Base-by-base conservation (phyloP, 2,888 invertebrate genomes). In the Ophion ellenae region DNA sequence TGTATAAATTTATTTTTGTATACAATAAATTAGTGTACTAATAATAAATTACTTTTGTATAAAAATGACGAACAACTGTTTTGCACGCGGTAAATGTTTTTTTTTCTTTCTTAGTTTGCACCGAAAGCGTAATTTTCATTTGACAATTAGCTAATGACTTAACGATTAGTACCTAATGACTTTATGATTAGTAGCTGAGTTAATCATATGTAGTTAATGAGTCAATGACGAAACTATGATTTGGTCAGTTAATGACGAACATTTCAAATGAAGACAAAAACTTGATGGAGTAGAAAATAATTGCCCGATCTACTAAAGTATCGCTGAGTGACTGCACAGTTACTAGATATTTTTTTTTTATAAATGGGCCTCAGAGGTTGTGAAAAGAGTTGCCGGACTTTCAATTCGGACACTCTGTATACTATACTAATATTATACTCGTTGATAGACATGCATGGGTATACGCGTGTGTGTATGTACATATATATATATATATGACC, bases 401-500 rank as follows among this genome's bases (percentile, higher is more conserved):
- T 53, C 17, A 53, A 14, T 53, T 53, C 14, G 17, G 53, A 53
- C 53, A 14, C 53, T 53, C 53, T 53, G 53, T 53, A 53, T 53
- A 53, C 11, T 14, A 53, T 53, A 53, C 17, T 53, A 14, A 53
- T 53, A 53, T 53, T 53, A 53, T 53, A 5, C 53, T 17, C 53
- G 53, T 17, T 53, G 53, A 53, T 53, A 53, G 24, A 64, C 24
- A 76, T 64, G 40, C 24, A 76, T n/a, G 14, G 32, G 28, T 47
- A 45, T 32, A 53, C 7, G 24, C 63, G 32, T 24, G n/a, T 61
- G 40, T 63, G 24, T 20, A 11, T 11, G 2, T 24, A 45, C 28
- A 69, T 69, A 73, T 32, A 36, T 14, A 53, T 59, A 69, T 69
- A 59, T 57, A 66, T 47, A 78, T 63, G 53, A 75, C 69, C 83